Base-by-base conservation (phyloP, 2,797 vertebrate genomes). In the Anabas testudineus region DNA sequence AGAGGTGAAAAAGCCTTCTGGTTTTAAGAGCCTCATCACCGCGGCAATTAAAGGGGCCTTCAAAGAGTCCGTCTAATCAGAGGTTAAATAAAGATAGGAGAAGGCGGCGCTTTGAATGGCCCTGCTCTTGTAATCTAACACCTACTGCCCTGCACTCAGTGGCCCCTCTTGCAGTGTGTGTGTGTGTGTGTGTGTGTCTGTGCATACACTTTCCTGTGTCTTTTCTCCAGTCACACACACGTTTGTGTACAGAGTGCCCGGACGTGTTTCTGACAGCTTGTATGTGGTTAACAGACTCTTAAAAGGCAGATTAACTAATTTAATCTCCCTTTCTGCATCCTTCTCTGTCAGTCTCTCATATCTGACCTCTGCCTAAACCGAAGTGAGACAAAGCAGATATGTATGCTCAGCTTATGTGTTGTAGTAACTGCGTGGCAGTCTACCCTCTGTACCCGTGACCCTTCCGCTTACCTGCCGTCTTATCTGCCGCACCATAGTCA, bases 61-160 rank as follows among this genome's bases (percentile, higher is more conserved):
- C 90, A 93, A 93, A 94, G 92, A 79, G 67, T 55, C 46, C 4
- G 72, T 48, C 80, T 92, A 93, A 94, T 93, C 92, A 92, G 89
- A 67, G 76, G 83, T 88, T 88, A 87, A 90, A 87, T 90, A 92
- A 91, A 91, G 92, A 93, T 92, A 92, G 87, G 82, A 80, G 68
- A 86, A 81, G 89, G 89, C 88, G 78, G 90, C 55, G 49, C 87
- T 92, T 91, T 88, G 88, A 73, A 88, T 71, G 61, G 76, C 78
- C 86, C 86, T 59, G 82, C 90, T 91, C 83, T 82, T 92, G 92
- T 93, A 93, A 93, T 93, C 90, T 90, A 88, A 93, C 91, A 92
- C 90, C 91, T 90, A 71, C 77, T 84, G 80, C 82, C 81, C 82
- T 82, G 87, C 83, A 88, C 86, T 87, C 83, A 46, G 53, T 90